A percentile compares a stretch with the other conserved stretches of the same genome.
These are phyloP conservation scores for Empis livida DNA, from an alignment of 2,888 invertebrate species.

Conservation along the genomic window DNA sequence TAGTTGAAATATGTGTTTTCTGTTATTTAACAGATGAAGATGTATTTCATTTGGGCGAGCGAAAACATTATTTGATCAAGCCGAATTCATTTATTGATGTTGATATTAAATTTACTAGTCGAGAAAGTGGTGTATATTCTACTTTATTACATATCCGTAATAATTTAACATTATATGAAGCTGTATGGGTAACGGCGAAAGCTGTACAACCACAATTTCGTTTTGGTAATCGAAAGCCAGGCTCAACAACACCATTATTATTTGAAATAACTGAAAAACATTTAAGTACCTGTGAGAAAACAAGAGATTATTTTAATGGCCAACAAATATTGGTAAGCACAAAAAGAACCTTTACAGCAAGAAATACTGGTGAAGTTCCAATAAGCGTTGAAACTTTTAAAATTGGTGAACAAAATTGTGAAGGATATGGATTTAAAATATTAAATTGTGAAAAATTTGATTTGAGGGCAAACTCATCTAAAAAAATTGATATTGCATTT, in stretches of 20 bases:
- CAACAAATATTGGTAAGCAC: conserved; percentile 41
- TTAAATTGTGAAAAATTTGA: conserved; percentile 60
- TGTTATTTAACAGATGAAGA: conserved; percentile 29
- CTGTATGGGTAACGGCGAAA: conserved; percentile 66
- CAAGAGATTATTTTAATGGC: conserved; percentile 5
- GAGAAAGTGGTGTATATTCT: conserved; percentile 26
- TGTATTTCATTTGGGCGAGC: conserved; percentile 26
- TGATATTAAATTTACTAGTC: conserved; percentile 26
- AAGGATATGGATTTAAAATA: conserved; percentile 68
- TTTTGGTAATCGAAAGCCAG: conserved; percentile 76
- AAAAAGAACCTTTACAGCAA: conserved; percentile 67
- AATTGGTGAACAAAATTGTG: conserved; percentile 54
- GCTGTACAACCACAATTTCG: conserved; percentile 80
- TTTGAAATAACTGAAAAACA: conserved; percentile 59
- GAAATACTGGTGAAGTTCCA: conserved; percentile 85
- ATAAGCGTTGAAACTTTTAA: conserved; percentile 54
- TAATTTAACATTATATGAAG: conserved; percentile 85
- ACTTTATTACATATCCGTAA: conserved; percentile 50
- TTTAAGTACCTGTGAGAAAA: conserved; percentile 41
- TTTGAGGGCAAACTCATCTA: conserved; percentile 57
- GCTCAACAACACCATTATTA: conserved; percentile 56
- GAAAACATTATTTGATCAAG: conserved; percentile 22
- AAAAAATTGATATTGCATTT: conserved; percentile 72
- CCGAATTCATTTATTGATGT: conserved; percentile 23
- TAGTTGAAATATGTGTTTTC: conserved; percentile 26